Conservation (phyloP, 30 jellyfish, hydroid and myxozoan genomes). For the Pelagia noctiluca region DNA sequence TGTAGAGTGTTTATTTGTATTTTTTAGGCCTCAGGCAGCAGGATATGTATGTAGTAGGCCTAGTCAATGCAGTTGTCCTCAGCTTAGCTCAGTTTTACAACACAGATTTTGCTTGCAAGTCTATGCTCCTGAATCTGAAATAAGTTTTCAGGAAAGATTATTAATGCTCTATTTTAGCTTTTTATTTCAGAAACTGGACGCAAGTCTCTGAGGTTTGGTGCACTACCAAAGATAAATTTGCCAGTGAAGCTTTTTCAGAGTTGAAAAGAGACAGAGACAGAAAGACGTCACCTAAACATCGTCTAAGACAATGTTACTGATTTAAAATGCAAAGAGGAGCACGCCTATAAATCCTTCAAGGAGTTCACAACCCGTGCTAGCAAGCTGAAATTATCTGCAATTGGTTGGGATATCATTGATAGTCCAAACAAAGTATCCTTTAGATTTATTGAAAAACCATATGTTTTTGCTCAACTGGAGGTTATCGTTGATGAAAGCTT, state of each 20-base stretch:
- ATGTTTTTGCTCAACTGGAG: neutral
- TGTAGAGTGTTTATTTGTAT: too few relatives aligned
- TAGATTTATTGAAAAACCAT: neutral
- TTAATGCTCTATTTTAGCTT: neutral
- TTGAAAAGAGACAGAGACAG: neutral
- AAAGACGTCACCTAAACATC: neutral
- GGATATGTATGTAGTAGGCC: too few relatives aligned
- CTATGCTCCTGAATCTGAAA: too few relatives aligned
- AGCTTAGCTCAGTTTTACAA: neutral
- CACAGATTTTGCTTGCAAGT: neutral
- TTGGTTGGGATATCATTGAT: neutral
- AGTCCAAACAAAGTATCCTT: neutral
- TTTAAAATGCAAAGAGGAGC: neutral
- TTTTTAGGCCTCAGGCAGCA: too few relatives aligned
- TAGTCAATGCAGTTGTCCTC: neutral
- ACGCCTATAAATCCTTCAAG: neutral
- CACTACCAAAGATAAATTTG: neutral
- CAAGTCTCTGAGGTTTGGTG: neutral
- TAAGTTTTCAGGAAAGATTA: neutral
- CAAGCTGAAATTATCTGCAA: neutral
- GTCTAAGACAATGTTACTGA: neutral
- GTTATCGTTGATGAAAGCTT: conserved; percentile 10
- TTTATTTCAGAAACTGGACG: neutral
- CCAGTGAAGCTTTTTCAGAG: neutral
- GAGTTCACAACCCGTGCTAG: neutral